A percentile compares a stretch with the other conserved stretches of the same genome.
Conservation (phyloP, 2,113 vertebrate species). For the Cololabis saira region DNA sequence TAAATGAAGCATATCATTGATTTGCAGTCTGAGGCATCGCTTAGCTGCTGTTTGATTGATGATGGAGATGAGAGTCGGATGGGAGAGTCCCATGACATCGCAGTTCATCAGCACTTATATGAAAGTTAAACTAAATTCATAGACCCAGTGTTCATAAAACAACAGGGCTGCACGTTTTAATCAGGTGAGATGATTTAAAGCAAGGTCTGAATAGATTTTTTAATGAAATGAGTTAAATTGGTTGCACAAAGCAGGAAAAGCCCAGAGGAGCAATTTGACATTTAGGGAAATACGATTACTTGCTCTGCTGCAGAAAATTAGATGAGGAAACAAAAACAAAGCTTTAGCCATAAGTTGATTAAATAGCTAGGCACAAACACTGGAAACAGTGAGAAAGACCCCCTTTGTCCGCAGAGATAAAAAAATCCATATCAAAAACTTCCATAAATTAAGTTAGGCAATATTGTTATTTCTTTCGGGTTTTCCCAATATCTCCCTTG, state of each 20-base stretch:
- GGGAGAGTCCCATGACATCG: conserved; percentile 14
- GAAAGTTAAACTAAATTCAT: conserved; percentile 22
- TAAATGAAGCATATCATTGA: conserved; percentile 68
- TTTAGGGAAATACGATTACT: conserved; percentile 9
- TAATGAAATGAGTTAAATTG: conserved; percentile 5
- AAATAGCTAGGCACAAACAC: conserved; percentile 10
- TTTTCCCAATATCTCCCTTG: no score
- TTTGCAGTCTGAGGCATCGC: conserved; percentile 48
- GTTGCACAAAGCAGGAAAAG: neutral
- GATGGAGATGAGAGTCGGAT: conserved; percentile 11
- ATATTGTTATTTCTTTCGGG: no score
- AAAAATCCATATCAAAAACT: no score
- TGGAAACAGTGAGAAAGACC: neutral
- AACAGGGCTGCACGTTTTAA: conserved; percentile 7
- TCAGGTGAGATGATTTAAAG: conserved; percentile 33
- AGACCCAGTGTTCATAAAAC: neutral
- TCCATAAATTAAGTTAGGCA: no score
- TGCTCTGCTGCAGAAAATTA: neutral
- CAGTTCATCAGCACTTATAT: conserved; percentile 19
- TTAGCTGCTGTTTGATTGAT: conserved; percentile 45
- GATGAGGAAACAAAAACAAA: conserved; percentile 3
- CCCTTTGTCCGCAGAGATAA: neutral
- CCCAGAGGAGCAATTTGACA: conserved; percentile 5
- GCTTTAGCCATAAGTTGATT: conserved; percentile 1
- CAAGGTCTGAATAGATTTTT: neutral